These are phyloP conservation scores for Melangyna quadrimaculata DNA, from an alignment of 2,888 invertebrate species.

Conservation along the genomic window DNA sequence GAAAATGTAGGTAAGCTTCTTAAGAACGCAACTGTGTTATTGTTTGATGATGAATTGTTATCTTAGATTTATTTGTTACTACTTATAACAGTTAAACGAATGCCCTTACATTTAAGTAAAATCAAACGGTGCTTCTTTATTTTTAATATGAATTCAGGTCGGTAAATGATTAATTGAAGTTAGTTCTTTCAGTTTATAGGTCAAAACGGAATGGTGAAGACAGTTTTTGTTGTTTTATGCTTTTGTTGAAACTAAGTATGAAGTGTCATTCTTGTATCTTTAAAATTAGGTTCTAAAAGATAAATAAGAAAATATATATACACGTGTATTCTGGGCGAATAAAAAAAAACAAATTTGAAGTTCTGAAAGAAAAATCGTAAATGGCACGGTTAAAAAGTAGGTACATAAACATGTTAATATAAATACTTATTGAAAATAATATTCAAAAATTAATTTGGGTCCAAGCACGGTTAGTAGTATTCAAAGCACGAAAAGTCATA, in stretches of 20 bases:
- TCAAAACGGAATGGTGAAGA: not conserved
- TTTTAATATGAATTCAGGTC: not conserved
- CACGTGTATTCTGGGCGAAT: not conserved
- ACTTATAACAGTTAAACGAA: not conserved
- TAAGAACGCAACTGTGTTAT: constrained; percentile 4
- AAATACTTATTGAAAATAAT: no score
- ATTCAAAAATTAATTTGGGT: no score
- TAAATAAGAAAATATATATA: not conserved
- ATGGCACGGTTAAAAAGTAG: no score
- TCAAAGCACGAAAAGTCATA: no score
- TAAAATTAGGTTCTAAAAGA: not conserved
- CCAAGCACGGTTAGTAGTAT: no score
- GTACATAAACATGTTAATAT: no score
- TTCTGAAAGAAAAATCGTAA: no score
- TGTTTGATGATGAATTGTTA: constrained; percentile 6
- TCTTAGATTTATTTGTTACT: not conserved
- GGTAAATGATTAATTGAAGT: constrained; percentile 6
- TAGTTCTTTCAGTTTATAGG: not conserved
- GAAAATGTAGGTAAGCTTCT: constrained; percentile 8
- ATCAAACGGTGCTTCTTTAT: not conserved
- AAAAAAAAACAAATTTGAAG: not conserved
- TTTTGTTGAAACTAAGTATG: not conserved
- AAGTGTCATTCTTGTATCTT: not conserved
- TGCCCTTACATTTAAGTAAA: not conserved
- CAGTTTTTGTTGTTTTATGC: not conserved